These are phyloP conservation scores for Hydractinia echinata DNA, from an alignment of 30 jellyfish, hydroid and myxozoan species.

Conservation along the genomic window DNA sequence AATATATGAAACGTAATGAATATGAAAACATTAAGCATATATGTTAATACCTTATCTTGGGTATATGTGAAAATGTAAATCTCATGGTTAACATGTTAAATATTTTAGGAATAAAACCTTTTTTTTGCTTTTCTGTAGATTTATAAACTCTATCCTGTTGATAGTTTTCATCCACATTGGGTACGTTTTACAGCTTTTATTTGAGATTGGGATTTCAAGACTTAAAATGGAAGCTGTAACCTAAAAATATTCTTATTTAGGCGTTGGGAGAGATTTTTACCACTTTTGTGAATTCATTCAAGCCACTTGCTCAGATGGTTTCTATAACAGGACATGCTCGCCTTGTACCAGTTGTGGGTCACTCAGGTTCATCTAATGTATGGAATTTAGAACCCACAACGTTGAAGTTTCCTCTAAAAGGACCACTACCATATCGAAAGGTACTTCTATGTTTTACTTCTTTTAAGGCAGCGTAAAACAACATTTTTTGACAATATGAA, in stretches of 20 bases:
- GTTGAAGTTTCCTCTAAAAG: slow-evolving; percentile 69
- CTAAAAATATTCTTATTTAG: slow-evolving; percentile 25
- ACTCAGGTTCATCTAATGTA: slow-evolving; percentile 79
- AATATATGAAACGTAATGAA: no score
- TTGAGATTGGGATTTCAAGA: not conserved
- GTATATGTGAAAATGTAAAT: no score
- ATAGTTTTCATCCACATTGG: slow-evolving; percentile 94
- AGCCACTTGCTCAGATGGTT: slow-evolving; percentile 94
- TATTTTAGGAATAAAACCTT: not conserved
- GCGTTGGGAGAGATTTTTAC: slow-evolving; percentile 81
- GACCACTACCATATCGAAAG: slow-evolving; percentile 86
- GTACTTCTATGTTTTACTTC: slow-evolving; percentile 23
- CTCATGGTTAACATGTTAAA: no score
- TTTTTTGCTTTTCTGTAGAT: slow-evolving; percentile 43
- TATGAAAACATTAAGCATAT: no score
- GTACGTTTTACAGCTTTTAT: slow-evolving; percentile 36
- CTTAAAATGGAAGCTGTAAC: not conserved
- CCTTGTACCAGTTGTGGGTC: slow-evolving; percentile 88
- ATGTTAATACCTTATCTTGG: no score
- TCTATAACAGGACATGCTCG: slow-evolving; percentile 91
- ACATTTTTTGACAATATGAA: no score
- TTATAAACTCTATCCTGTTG: slow-evolving; percentile 89
- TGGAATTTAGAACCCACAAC: slow-evolving; percentile 97
- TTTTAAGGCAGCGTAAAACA: not conserved
- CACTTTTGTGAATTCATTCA: slow-evolving; percentile 57